Base-by-base conservation (phyloP, 2,888 invertebrate species). In the Tiliacea aurago region DNA sequence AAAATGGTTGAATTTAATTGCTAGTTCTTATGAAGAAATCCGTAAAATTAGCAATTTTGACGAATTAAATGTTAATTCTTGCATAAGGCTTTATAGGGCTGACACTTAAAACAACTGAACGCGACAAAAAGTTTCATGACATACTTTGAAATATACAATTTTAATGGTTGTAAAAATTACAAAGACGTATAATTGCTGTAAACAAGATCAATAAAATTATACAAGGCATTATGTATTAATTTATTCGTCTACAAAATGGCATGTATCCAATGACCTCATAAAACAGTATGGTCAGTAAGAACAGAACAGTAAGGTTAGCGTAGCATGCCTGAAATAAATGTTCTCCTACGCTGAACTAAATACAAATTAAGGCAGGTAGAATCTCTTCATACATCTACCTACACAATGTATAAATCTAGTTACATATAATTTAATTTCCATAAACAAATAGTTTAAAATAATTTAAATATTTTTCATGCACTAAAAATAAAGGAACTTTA, bases 1-100 rank as follows among this genome's bases (percentile, higher is more conserved):
- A 70, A 67, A 70, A 75, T 80, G n/a, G 13, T 65, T n/a, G 28
- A 53, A 84, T 66, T 33, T 71, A 84, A 80, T 80, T 58, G 61
- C 49, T 43, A n/a, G 64, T 55, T 67, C 45, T 41, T 63, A 33
- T n/a, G n/a, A 47, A 43, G 18, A 71, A 45, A 41, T 37, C 5
- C 20, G 47, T 47, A 18, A 49, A 67, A 23, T 37, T 56, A 7
- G 15, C 18, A 45, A 33, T 53, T 47, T 23, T n/a, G 18, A 41
- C 15, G 13, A 53, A 76, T 37, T 4, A 37, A 13, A 28, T 49
- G 4, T 11, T 37, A 7, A 56, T 20, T 28, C 23, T 56, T 49
- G 33, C 33, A 37, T 13, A 59, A 41, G 5, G 10, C 9, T 15
- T 20, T 28, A 15, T 20, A 18, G 11, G 10, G 23, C 0, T 33